These are phyloP conservation scores for Spilosoma lubricipeda DNA, from an alignment of 2,888 invertebrate genomes.

Conservation along the genomic window DNA sequence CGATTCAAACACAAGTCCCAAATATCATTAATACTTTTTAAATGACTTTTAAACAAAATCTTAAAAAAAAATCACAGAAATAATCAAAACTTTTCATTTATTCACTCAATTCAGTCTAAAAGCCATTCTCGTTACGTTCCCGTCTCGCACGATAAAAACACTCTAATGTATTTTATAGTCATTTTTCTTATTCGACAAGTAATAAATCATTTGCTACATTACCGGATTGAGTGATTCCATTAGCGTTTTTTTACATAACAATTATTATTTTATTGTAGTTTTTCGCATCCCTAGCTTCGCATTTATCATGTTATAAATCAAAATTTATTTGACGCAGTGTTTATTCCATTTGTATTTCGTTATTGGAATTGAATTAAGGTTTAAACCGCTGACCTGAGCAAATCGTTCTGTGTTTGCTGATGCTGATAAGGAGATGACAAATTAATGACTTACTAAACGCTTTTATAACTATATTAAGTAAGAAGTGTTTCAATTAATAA, in stretches of 20 bases:
- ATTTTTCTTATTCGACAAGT: slow-evolving; percentile 82
- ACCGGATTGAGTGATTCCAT: slow-evolving; percentile 85
- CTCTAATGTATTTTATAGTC: slow-evolving; percentile 73
- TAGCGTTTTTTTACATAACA: slow-evolving; percentile 81
- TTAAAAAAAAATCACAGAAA: background rate
- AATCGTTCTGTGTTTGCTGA: background rate
- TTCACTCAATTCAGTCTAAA: background rate
- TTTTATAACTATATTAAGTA: background rate
- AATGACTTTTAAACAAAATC: too few species aligned
- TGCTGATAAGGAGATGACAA: background rate
- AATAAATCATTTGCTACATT: slow-evolving; percentile 84
- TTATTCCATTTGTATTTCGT: slow-evolving; percentile 31
- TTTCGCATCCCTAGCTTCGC: slow-evolving; percentile 34
- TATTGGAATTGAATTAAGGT: slow-evolving; percentile 21
- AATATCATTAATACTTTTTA: background rate
- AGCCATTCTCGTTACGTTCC: slow-evolving; percentile 23
- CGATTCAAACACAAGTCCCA: background rate
- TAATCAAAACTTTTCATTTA: background rate
- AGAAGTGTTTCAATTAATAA: too few species aligned
- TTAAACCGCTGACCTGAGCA: background rate
- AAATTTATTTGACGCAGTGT: slow-evolving; percentile 38
- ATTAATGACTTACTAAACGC: background rate
- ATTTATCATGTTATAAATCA: slow-evolving; percentile 53
- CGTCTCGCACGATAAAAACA: slow-evolving; percentile 62
- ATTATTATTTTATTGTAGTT: slow-evolving; percentile 63